phyloP scores from a whole-genome alignment of 2,797 vertebrate genomes.

The Helarctos malayanus region DNA sequence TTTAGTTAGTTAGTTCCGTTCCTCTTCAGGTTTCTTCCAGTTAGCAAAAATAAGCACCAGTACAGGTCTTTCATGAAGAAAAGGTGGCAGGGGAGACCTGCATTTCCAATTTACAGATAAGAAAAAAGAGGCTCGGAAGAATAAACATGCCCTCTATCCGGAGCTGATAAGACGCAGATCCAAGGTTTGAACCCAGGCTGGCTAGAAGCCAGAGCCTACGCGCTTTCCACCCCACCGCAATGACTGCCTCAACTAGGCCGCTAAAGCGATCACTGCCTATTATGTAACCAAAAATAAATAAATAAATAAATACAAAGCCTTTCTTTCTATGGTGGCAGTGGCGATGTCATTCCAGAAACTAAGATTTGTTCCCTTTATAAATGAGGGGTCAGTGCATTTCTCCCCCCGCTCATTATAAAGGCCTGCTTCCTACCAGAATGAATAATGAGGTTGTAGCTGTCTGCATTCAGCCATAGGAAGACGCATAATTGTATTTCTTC shows the following conservation, averaged over 20 bases:
- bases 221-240: not conserved
- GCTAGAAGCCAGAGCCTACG: not conserved
- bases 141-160: not conserved
- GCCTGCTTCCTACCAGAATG: slow-evolving; percentile 74
- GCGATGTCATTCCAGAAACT: slow-evolving; percentile 57
- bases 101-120: not conserved
- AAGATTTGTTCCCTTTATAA: slow-evolving; percentile 69
- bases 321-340: not conserved
- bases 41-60: not conserved
- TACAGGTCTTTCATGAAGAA: not conserved
- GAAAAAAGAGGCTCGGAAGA: slow-evolving; percentile 5
- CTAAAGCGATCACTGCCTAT: not conserved
- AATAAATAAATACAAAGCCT: not conserved
- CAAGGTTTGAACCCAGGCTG: not conserved
- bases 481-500: slow-evolving; percentile 79
- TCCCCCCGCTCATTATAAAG: slow-evolving; percentile 60
- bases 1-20: not conserved
- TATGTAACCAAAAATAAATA: not conserved
- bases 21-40: not conserved
- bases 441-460: slow-evolving; percentile 77
- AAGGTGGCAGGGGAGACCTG: not conserved
- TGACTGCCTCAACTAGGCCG: not conserved
- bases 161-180: not conserved
- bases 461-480: slow-evolving; percentile 74
- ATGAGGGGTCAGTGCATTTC: slow-evolving; percentile 53